Conservation (phyloP, 2,113 vertebrate species). For the Reinhardtius hippoglossoides region DNA sequence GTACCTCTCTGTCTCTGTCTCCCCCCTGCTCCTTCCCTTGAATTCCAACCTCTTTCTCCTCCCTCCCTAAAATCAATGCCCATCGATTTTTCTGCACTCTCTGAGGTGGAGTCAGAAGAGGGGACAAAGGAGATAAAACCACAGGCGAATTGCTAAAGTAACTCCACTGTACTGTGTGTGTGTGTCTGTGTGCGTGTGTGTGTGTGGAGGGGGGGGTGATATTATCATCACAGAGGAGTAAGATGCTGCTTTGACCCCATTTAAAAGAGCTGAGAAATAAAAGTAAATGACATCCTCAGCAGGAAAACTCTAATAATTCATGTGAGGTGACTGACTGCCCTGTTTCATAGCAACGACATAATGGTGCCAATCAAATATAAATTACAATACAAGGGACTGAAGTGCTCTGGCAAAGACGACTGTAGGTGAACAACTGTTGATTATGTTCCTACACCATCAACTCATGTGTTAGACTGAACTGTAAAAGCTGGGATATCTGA, state of each 20-base stretch:
- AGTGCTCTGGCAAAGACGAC: no score
- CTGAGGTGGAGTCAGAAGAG: conserved; percentile 76
- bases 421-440: no score
- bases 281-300: no score
- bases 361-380: neutral
- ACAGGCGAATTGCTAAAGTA: conserved; percentile 76
- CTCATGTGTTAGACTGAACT: no score
- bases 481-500: no score
- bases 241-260: conserved; percentile 35
- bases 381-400: no score
- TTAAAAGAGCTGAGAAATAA: conserved; percentile 5
- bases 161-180: conserved; percentile 52
- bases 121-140: conserved; percentile 83
- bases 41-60: conserved; percentile 79
- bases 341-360: no score
- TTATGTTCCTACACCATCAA: no score
- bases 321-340: neutral
- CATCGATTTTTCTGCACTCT: conserved; percentile 82
- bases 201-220: conserved; percentile 23
- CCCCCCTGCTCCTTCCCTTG: conserved; percentile 63
- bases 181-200: no score
- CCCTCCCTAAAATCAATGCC: conserved; percentile 81
- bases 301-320: neutral
- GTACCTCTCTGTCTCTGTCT: conserved; percentile 73
- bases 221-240: conserved; percentile 47